phyloP scores from a whole-genome alignment of 1,140 invertebrate species.

The Orchesella cincta region DNA sequence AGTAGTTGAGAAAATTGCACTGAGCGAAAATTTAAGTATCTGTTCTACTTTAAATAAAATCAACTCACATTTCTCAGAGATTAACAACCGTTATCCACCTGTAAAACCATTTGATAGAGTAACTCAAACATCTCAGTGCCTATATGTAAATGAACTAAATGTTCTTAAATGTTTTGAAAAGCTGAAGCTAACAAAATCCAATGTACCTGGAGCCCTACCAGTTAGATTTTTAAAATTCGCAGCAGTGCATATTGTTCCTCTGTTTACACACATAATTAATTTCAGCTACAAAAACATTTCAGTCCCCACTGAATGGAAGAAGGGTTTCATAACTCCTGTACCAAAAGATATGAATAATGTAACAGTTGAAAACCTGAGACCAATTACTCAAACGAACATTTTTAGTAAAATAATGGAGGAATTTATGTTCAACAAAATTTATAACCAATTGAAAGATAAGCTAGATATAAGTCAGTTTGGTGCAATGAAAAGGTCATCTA shows the following conservation, averaged over 20 bases:
- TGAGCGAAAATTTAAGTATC: background rate
- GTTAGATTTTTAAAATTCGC: background rate
- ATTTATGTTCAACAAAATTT: conserved; percentile 34
- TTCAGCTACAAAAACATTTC: background rate
- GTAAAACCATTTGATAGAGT: background rate
- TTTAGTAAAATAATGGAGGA: conserved; percentile 31
- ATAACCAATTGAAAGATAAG: conserved; percentile 5
- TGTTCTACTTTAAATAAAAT: background rate
- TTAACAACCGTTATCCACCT: background rate
- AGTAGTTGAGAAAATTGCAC: no score
- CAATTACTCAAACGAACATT: conserved; percentile 29
- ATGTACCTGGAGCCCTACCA: conserved; percentile 4
- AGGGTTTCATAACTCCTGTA: background rate
- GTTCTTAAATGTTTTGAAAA: background rate
- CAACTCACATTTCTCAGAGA: background rate
- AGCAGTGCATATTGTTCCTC: background rate
- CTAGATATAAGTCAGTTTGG: background rate
- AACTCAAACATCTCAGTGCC: background rate
- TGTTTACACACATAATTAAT: background rate
- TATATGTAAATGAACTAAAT: background rate
- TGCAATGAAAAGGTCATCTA: background rate
- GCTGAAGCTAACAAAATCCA: conserved; percentile 2
- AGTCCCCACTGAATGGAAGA: conserved; percentile 5
- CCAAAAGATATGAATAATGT: background rate
- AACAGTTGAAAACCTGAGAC: background rate